Base-by-base conservation (phyloP, 1,140 invertebrate genomes). In the Drosophila gunungcola region DNA sequence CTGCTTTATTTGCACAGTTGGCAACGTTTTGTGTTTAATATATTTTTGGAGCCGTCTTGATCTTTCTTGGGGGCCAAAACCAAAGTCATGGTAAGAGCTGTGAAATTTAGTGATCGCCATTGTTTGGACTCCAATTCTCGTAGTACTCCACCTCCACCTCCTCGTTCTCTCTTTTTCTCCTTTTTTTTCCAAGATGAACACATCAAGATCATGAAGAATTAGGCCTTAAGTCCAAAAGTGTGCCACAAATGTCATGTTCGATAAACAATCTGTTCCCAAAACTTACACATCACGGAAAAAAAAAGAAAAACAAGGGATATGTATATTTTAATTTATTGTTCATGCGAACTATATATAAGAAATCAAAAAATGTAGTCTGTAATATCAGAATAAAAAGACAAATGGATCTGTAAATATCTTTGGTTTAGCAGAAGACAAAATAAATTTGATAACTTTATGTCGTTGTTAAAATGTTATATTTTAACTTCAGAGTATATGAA, bases 241-340 rank as follows among this genome's bases (percentile, higher is more conserved):
- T 85, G 82, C 76, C 80, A 80, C 63, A 79, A 84, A 67, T 84
- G 80, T 65, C 81, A 80, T 74, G 56, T 62, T 86, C 58, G 56
- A 86, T 81, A 64, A 81, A 69, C 49, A 69, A 73, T 61, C 55
- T 36, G 32, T 42, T 46, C 32, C 60, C 43, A 74, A 42, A 52
- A 36, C 49, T 21, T 34, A 4, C 13, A 4, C 27, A 51, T 21
- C 49, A 52, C 36, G 48, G 2, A 13, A 52, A 34, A 48, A 29
- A 21, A 21, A 21, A 21, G 1, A 21, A 21, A 21, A 21, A 21
- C 0, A 21, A 1, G 16, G 1, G 16, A 21, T 21, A 21, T 21
- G 16, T 21, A 21, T 21, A 21, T 21, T 21, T 21, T 21, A 21
- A 0, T 21, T 21, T 1, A 21, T 21, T 1, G 16, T 39, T n/a